These are phyloP conservation scores for Dryobates pubescens DNA, from an alignment of 2,797 vertebrate genomes.

Conservation along the genomic window DNA sequence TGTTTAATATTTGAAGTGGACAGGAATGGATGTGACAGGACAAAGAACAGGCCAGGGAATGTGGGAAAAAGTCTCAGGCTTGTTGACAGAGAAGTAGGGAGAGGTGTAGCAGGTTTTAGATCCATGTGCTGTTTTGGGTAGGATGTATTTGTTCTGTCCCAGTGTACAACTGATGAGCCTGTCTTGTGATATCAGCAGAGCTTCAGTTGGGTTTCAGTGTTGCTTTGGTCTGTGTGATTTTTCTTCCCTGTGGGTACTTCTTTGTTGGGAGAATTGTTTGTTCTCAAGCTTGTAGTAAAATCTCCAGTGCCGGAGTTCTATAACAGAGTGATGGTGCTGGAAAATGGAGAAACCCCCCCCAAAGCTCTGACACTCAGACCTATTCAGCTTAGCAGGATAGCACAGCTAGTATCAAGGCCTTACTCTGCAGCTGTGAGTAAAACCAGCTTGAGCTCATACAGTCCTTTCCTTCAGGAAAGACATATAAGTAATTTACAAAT, in stretches of 20 bases:
- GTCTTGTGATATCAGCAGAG: background rate
- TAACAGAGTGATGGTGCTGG: background rate
- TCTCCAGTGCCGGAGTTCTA: background rate
- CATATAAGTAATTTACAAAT: background rate
- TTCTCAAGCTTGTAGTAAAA: background rate
- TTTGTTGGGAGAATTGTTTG: background rate
- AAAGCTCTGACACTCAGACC: background rate
- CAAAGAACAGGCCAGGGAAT: background rate
- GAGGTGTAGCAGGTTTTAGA: background rate
- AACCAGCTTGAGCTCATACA: background rate
- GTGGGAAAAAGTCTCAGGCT: background rate
- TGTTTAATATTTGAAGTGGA: constrained; percentile 47
- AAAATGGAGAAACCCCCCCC: background rate
- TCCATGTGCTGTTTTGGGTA: background rate
- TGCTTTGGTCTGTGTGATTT: background rate
- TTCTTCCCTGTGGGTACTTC: background rate
- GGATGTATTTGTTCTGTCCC: background rate
- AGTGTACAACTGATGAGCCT: background rate
- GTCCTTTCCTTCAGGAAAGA: background rate
- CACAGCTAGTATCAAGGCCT: background rate
- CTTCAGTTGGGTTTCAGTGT: background rate
- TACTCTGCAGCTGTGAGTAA: background rate
- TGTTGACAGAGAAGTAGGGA: background rate
- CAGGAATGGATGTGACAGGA: background rate
- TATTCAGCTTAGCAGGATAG: background rate